These are phyloP conservation scores for Callionymus lyra DNA, from an alignment of 2,113 vertebrate species.

Conservation along the genomic window DNA sequence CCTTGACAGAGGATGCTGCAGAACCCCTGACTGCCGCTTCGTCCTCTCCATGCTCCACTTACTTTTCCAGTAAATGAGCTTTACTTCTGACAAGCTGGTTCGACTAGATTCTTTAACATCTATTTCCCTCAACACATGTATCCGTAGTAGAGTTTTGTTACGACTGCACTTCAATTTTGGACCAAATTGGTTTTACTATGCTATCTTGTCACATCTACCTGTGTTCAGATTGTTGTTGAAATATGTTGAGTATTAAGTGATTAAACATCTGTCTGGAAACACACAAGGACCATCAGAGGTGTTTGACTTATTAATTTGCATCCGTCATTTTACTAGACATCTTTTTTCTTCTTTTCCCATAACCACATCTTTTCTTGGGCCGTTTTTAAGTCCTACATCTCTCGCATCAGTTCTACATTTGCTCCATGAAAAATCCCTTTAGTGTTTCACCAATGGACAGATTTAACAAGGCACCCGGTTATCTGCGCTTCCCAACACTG, in stretches of 20 bases:
- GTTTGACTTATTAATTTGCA: background rate
- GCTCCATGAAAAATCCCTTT: conserved; percentile 16
- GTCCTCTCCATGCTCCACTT: too few species aligned
- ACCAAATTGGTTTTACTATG: conserved; percentile 10
- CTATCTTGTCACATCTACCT: background rate
- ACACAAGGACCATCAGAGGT: conserved; percentile 3
- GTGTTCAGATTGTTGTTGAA: background rate
- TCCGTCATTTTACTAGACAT: background rate
- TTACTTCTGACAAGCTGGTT: too few species aligned
- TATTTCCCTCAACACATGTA: too few species aligned
- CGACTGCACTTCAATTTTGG: conserved; percentile 10
- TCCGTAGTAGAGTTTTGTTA: conserved; percentile 11
- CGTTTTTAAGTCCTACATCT: conserved; percentile 4
- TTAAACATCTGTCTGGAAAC: too few species aligned
- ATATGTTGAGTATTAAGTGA: background rate
- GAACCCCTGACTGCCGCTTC: background rate
- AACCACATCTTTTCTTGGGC: background rate
- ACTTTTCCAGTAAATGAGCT: too few species aligned
- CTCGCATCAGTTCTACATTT: conserved; percentile 5
- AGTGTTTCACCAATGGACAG: conserved; percentile 25
- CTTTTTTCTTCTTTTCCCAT: background rate
- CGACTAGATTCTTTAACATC: too few species aligned
- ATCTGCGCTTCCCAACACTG: conserved; percentile 20
- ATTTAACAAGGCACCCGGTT: conserved; percentile 15
- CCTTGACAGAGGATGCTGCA: conserved; percentile 32